Percentiles rank a stretch among this genome's conserved stretches.
Evolutionary conservation across 2,888 invertebrate species (phyloP).

Genomic region (Volucella zonaria): DNA sequence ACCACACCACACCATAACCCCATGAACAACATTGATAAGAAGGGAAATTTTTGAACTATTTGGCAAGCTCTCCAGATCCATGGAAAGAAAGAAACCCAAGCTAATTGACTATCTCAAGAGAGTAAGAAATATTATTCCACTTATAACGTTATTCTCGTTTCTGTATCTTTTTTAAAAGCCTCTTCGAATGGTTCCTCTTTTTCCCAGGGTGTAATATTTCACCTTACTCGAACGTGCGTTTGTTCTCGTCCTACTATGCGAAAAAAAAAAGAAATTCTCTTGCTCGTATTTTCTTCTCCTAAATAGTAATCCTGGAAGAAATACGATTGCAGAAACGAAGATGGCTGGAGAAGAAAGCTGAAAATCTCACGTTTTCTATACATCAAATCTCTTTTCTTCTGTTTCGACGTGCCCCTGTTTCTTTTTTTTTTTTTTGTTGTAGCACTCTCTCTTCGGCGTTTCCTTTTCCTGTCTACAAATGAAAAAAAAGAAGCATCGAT

Average conservation of each 20-base stretch:
- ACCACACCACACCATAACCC: not conserved
- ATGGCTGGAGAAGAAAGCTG: conserved; percentile 17
- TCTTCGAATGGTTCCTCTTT: conserved; percentile 3
- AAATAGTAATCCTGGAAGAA: conserved; percentile 47
- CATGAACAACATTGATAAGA: not conserved
- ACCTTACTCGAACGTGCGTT: conserved; percentile 10
- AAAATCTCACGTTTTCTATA: conserved; percentile 26
- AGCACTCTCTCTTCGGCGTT: not conserved
- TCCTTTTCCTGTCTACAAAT: conserved; percentile 3
- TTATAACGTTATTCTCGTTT: not conserved
- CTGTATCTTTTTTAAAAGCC: conserved; percentile 17
- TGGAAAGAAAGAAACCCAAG: not conserved
- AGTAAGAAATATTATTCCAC: conserved; percentile 11
- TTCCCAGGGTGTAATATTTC: conserved; percentile 51
- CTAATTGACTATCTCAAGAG: conserved; percentile 48
- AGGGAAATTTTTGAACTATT: conserved; percentile 26
- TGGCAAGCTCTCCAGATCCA: conserved; percentile 3
- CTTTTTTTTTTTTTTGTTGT: not conserved
- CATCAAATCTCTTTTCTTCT: conserved; percentile 23
- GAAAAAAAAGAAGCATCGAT: not conserved
- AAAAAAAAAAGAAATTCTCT: conserved; percentile 6
- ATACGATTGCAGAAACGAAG: conserved; percentile 16
- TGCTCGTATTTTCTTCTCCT: conserved; percentile 41
- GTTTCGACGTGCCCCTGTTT: not conserved
- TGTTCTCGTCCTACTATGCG: conserved; percentile 17